phyloP scores from a whole-genome alignment of 2,797 vertebrate species.

The Sardinella longiceps region DNA sequence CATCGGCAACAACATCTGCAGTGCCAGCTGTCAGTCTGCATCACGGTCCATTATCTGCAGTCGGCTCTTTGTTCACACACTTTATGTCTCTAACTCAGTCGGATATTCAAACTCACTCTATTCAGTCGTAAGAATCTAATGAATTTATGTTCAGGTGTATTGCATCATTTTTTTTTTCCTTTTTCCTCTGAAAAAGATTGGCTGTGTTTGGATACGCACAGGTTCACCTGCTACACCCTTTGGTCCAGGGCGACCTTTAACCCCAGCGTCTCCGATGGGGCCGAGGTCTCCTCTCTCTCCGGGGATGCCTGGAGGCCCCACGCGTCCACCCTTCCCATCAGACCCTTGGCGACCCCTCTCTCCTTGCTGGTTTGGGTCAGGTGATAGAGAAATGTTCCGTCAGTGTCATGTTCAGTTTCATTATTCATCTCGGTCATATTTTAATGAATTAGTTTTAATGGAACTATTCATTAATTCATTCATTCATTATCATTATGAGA shows the following conservation, averaged over 20 bases:
- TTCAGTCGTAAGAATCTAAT: not conserved
- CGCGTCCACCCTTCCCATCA: slow-evolving; percentile 63
- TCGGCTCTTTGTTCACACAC: too few relatives aligned
- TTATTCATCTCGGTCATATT: not conserved
- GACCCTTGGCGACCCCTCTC: slow-evolving; percentile 66
- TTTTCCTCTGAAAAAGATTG: not conserved
- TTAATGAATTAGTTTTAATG: not conserved
- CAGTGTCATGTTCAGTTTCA: not conserved
- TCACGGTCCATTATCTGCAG: too few relatives aligned
- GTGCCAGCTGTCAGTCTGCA: too few relatives aligned
- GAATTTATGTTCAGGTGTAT: not conserved
- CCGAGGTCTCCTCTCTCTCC: slow-evolving; percentile 74
- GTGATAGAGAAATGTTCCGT: not conserved
- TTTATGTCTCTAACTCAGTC: not conserved
- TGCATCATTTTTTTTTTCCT: not conserved
- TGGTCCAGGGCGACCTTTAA: slow-evolving; percentile 66
- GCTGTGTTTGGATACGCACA: slow-evolving; percentile 63
- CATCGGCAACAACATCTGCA: too few relatives aligned
- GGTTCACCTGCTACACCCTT: slow-evolving; percentile 71
- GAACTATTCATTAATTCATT: not conserved
- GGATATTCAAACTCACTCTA: not conserved
- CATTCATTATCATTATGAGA: not conserved
- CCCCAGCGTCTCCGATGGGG: slow-evolving; percentile 67
- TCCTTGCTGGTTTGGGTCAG: slow-evolving; percentile 64
- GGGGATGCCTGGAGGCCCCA: slow-evolving; percentile 76